Evolutionary conservation across 2,888 invertebrate genomes (phyloP), one percentile per base, ranked within the genome.

Genomic region (Pachycephus smyrnensis): DNA sequence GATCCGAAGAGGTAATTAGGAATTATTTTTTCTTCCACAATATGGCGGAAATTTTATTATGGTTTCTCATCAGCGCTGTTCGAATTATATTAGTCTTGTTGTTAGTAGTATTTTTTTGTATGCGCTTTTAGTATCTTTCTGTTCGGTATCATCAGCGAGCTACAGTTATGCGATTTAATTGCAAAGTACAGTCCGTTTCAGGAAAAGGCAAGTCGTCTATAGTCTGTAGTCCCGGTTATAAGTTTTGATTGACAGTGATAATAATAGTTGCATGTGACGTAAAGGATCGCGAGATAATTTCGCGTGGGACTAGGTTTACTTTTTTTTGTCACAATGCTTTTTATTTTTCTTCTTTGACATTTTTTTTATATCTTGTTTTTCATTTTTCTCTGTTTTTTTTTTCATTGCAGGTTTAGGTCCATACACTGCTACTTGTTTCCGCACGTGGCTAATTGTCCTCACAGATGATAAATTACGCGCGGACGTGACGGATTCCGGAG

Each of bases 351-450:
- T 12, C 35, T 71, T 12, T n/a, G 33, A 69, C 11, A 40, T 11
- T 69, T 75, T 68, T 30, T 32, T 35, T 30, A 31, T n/a, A 11
- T 69, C 74, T 79, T 55, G 37, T 77, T 80, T 71, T 69, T 55
- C n/a, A 32, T 32, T 0, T 68, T 32, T 78, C 68, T 36, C 15
- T 37, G 55, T 77, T 75, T 75, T 75, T 77, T 73, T 80, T 82
- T 79, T 78, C 78, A 79, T 86, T 94, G 77, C 94, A 96, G 96
- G 92, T 97, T 98, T 92, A 94, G 96, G 88, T 97, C 97, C 81
- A 94, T 98, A 85, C 98, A 98, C 92, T 98, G 98, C 92, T 96
- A 95, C 92, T 94, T 98, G 85, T 97, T 96, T 92, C 97, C 97
- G 76, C 94, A 96, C 92, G 95, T 95, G 91, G 94, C 95, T 89